These are phyloP conservation scores for Tenthredo livida DNA, from an alignment of 2,888 invertebrate species.

Conservation along the genomic window DNA sequence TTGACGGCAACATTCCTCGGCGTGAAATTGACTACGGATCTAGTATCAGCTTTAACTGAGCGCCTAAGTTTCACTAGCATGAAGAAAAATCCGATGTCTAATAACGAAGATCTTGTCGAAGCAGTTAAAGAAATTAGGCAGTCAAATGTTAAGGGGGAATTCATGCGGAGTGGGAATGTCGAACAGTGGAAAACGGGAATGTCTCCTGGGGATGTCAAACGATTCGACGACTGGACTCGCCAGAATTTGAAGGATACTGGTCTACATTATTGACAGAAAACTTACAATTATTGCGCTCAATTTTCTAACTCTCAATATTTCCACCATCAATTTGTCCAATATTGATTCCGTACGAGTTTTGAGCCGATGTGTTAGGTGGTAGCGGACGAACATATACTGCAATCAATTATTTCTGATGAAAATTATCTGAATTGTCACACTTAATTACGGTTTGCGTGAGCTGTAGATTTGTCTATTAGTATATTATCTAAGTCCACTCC, in stretches of 20 bases:
- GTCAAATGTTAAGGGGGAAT: no score
- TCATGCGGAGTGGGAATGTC: no score
- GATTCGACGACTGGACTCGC: no score
- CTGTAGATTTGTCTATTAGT: no score
- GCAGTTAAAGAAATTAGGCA: no score
- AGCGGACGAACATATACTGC: no score
- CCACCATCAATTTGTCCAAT: not conserved
- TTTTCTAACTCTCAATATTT: not conserved
- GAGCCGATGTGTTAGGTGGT: no score
- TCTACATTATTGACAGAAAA: not conserved
- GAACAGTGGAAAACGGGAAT: no score
- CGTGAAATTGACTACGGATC: conserved; percentile 76
- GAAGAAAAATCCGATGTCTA: conserved; percentile 81
- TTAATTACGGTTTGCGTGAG: not conserved
- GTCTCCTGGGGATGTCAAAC: no score
- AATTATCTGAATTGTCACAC: not conserved
- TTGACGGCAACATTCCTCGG: conserved; percentile 80
- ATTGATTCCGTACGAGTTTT: no score
- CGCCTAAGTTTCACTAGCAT: conserved; percentile 83
- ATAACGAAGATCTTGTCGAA: conserved; percentile 71
- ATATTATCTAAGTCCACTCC: no score
- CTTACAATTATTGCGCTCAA: not conserved
- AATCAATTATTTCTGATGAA: not conserved
- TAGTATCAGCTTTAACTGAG: conserved; percentile 78
- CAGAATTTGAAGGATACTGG: no score